These are phyloP conservation scores for Steinernema khuongi DNA, from an alignment of 1,140 invertebrate species.

Conservation along the genomic window DNA sequence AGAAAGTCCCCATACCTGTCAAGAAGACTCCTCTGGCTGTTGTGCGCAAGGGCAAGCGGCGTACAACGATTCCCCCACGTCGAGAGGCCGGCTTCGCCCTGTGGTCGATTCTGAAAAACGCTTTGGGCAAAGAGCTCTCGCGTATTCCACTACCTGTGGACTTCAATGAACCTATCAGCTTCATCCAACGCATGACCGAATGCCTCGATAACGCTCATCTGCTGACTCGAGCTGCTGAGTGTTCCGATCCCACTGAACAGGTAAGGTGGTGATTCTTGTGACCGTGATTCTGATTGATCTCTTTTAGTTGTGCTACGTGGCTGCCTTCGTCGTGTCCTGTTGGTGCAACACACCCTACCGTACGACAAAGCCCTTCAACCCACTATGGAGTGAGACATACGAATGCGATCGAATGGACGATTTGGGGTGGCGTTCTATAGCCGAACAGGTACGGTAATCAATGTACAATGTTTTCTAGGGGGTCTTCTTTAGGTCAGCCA, in stretches of 20 bases:
- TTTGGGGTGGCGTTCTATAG: slow-evolving; percentile 86
- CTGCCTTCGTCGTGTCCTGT: slow-evolving; percentile 69
- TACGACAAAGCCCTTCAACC: slow-evolving; percentile 65
- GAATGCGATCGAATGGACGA: slow-evolving; percentile 93
- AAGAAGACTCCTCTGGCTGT: no score
- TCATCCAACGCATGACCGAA: slow-evolving; percentile 92
- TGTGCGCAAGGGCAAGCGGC: no score
- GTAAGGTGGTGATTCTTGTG: not conserved
- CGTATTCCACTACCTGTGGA: slow-evolving; percentile 98
- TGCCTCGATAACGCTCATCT: slow-evolving; percentile 95
- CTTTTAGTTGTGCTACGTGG: slow-evolving; percentile 67
- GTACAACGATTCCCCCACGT: not conserved
- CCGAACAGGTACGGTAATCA: slow-evolving; percentile 69
- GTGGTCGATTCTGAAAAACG: slow-evolving; percentile 99
- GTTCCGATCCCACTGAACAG: not conserved
- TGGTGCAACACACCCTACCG: slow-evolving; percentile 76
- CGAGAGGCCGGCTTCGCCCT: slow-evolving; percentile 59
- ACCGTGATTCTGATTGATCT: slow-evolving; percentile 69
- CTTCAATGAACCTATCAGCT: slow-evolving; percentile 96
- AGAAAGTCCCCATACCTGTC: no score
- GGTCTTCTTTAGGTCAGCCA: not conserved
- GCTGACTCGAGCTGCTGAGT: slow-evolving; percentile 60
- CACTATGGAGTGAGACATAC: slow-evolving; percentile 80
- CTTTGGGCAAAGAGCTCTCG: slow-evolving; percentile 94
- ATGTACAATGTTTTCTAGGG: not conserved